Conservation (phyloP, 2,888 invertebrate genomes). For the Noctua janthina region DNA sequence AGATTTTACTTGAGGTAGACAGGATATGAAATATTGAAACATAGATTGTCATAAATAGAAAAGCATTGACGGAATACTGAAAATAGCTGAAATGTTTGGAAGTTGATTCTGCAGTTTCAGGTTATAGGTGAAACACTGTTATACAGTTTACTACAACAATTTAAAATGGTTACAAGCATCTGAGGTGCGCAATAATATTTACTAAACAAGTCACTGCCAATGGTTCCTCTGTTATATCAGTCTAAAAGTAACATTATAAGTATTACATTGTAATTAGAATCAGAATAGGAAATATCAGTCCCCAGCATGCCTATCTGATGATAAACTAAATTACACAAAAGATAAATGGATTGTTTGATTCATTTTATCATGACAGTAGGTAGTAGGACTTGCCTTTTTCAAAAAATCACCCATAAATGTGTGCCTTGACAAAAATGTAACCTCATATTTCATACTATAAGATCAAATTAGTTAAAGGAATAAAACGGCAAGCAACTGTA, state of each 20-base stretch:
- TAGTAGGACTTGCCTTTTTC: background rate
- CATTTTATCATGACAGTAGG: background rate
- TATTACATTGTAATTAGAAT: slow-evolving; percentile 19
- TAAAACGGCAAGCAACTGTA: background rate
- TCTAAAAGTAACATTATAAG: background rate
- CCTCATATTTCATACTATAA: background rate
- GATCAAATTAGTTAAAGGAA: background rate
- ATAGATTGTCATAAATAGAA: background rate
- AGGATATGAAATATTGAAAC: background rate
- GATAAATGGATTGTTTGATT: background rate
- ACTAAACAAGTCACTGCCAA: background rate
- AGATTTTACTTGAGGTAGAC: slow-evolving; percentile 28
- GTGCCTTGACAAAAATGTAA: background rate
- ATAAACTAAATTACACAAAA: background rate
- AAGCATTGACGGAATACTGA: background rate
- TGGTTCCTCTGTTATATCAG: background rate
- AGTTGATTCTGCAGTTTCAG: background rate
- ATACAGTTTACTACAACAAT: background rate
- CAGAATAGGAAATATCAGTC: background rate
- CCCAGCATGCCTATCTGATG: background rate
- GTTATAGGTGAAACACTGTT: background rate
- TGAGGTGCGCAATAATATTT: background rate
- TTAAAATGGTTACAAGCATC: background rate
- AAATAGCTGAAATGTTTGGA: background rate
- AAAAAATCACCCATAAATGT: no score